A percentile compares a stretch with the other conserved stretches of the same genome.
Evolutionary conservation across 2,113 vertebrate genomes (phyloP).

Genomic region (Protomyctophum bolini): DNA sequence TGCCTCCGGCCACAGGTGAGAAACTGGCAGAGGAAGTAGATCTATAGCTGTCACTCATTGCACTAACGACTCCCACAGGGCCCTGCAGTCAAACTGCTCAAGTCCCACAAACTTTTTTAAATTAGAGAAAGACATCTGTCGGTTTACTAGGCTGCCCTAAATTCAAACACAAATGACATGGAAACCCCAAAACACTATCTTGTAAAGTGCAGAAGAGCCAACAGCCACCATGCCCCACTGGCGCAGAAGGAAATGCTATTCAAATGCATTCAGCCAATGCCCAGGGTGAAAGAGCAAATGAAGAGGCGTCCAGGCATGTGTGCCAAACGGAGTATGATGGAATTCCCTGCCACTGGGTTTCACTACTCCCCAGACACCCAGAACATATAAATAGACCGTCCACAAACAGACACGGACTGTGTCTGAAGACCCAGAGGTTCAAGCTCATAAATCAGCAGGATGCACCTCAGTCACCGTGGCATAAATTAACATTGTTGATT

Average conservation of each 20-base stretch:
- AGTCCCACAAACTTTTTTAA: slow-evolving; percentile 2
- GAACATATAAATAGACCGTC: slow-evolving; percentile 70
- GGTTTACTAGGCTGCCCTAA: slow-evolving; percentile 23
- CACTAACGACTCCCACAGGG: too few species aligned
- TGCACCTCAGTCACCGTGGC: slow-evolving; percentile 53
- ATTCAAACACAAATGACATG: slow-evolving; percentile 28
- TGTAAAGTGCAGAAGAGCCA: slow-evolving; percentile 43
- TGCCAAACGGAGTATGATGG: slow-evolving; percentile 51
- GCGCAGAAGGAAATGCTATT: slow-evolving; percentile 63
- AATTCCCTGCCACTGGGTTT: slow-evolving; percentile 58
- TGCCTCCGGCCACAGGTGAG: too few species aligned
- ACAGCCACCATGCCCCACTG: slow-evolving; percentile 19
- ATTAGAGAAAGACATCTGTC: slow-evolving; percentile 18
- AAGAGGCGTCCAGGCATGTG: slow-evolving; percentile 54
- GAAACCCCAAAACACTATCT: slow-evolving; percentile 37
- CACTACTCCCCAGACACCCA: slow-evolving; percentile 53
- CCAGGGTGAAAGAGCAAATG: slow-evolving; percentile 52
- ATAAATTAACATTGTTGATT: slow-evolving; percentile 55
- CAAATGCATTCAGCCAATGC: slow-evolving; percentile 20
- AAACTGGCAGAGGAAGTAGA: too few species aligned
- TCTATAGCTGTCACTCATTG: too few species aligned
- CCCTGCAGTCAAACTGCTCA: background rate
- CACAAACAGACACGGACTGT: slow-evolving; percentile 48
- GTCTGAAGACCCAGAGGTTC: slow-evolving; percentile 52
- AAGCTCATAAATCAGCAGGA: slow-evolving; percentile 64